phyloP scores from a whole-genome alignment of 2,888 invertebrate genomes.

The Monochamus alternatus region DNA sequence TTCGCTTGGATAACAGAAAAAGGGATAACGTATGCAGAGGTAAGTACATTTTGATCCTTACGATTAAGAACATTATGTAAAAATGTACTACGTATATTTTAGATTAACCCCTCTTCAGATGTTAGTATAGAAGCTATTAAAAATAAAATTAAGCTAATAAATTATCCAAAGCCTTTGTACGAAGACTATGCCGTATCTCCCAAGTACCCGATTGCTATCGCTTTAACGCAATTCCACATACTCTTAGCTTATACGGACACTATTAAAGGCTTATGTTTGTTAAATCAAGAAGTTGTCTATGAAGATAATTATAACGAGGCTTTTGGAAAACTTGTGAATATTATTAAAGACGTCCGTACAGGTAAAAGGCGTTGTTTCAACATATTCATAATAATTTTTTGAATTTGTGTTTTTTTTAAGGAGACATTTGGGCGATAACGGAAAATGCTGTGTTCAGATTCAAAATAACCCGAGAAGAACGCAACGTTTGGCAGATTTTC shows the following conservation, averaged over 20 bases:
- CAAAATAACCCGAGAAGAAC: slow-evolving; percentile 87
- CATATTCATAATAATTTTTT: too few relatives aligned
- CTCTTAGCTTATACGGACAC: slow-evolving; percentile 87
- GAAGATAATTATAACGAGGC: slow-evolving; percentile 88
- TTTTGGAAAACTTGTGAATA: slow-evolving; percentile 85
- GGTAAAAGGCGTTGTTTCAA: slow-evolving; percentile 61
- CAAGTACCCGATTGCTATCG: slow-evolving; percentile 80
- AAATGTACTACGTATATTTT: slow-evolving; percentile 38
- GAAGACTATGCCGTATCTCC: slow-evolving; percentile 64
- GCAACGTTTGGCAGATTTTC: slow-evolving; percentile 92
- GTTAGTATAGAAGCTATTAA: slow-evolving; percentile 73
- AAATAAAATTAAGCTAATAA: slow-evolving; percentile 69
- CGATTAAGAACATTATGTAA: too few relatives aligned
- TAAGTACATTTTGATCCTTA: slow-evolving; percentile 65
- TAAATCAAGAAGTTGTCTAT: slow-evolving; percentile 89
- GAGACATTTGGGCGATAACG: slow-evolving; percentile 89
- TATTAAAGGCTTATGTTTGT: slow-evolving; percentile 86
- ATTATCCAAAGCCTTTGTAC: slow-evolving; percentile 67
- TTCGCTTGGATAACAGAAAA: slow-evolving; percentile 93
- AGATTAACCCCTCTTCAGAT: slow-evolving; percentile 73
- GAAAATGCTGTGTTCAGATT: slow-evolving; percentile 90
- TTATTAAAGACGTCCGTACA: slow-evolving; percentile 85
- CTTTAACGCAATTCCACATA: slow-evolving; percentile 93
- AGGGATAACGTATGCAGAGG: slow-evolving; percentile 87
- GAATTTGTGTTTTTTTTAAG: slow-evolving; percentile 51